phyloP scores from a whole-genome alignment of 2,113 vertebrate species.

The Pelvicachromis taeniatus region DNA sequence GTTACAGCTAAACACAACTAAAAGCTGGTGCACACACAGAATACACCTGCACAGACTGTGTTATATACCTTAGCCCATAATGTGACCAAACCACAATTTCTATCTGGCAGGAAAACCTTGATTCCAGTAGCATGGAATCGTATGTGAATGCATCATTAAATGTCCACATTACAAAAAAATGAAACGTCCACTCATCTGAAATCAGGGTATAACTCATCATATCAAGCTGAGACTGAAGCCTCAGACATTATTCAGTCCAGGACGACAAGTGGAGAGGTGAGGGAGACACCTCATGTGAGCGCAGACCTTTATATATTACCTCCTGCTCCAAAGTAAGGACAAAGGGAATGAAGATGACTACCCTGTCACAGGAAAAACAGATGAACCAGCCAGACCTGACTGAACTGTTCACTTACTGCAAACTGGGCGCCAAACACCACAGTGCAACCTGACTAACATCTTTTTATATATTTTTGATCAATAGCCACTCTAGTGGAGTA shows the following conservation, averaged over 20 bases:
- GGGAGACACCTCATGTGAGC: constrained; percentile 59
- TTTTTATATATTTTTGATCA: constrained; percentile 22
- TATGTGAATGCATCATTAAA: constrained; percentile 34
- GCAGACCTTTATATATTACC: constrained; percentile 68
- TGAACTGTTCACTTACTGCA: constrained; percentile 56
- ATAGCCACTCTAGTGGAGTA: not conserved
- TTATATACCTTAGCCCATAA: not conserved
- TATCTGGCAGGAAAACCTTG: not conserved
- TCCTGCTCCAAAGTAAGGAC: constrained; percentile 72
- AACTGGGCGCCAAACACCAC: constrained; percentile 66
- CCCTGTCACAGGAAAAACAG: constrained; percentile 62
- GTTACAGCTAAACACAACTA: not conserved
- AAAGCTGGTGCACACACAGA: not conserved
- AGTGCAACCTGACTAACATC: not conserved
- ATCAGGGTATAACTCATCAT: constrained; percentile 59
- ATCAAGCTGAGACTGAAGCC: constrained; percentile 45
- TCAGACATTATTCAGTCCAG: constrained; percentile 59
- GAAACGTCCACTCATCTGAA: constrained; percentile 40
- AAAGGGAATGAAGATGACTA: constrained; percentile 85
- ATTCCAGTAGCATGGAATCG: constrained; percentile 27
- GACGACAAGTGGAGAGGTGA: constrained; percentile 59
- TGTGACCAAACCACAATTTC: not conserved
- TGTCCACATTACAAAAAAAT: constrained; percentile 39
- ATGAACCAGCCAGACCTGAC: constrained; percentile 66
- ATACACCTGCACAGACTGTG: not conserved